Evolutionary conservation across 2,113 vertebrate species (phyloP).

Genomic region (Corythoichthys intestinalis): DNA sequence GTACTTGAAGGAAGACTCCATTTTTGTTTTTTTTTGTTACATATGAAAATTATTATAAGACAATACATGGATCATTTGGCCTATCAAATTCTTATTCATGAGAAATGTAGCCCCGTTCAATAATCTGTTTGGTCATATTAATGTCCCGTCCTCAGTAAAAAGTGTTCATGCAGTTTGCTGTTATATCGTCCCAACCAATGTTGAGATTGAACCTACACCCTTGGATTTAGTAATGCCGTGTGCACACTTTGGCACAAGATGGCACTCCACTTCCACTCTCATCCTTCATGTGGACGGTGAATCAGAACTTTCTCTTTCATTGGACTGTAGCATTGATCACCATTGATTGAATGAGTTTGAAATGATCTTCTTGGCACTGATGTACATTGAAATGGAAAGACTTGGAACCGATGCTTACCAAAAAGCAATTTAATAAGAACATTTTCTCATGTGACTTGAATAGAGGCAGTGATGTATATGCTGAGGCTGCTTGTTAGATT

Average conservation of each 20-base stretch:
- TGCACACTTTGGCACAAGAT: conserved; percentile 59
- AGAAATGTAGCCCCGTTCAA: too few species aligned
- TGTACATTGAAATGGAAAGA: conserved; percentile 17
- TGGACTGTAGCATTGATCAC: conserved; percentile 15
- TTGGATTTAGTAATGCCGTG: neutral
- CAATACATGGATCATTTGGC: too few species aligned
- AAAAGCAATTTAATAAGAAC: conserved; percentile 55
- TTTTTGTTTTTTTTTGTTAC: too few species aligned
- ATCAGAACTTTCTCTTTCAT: neutral
- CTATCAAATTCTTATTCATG: too few species aligned
- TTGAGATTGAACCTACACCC: too few species aligned
- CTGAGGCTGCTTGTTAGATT: conserved; percentile 51
- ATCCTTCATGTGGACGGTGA: neutral
- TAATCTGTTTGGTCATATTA: too few species aligned
- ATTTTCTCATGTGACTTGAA: conserved; percentile 56
- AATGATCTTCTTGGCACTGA: conserved; percentile 22
- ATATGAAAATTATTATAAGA: too few species aligned
- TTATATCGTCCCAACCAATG: too few species aligned
- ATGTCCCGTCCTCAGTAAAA: too few species aligned
- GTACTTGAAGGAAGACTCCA: too few species aligned
- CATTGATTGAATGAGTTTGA: conserved; percentile 15
- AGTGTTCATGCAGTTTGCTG: too few species aligned
- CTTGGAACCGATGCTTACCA: conserved; percentile 37
- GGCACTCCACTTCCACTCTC: conserved; percentile 50
- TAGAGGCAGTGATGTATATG: conserved; percentile 51